A percentile compares a stretch with the other conserved stretches of the same genome.
Evolutionary conservation across 1,140 invertebrate genomes (phyloP).

Genomic region (Pachypeltis micranthus): DNA sequence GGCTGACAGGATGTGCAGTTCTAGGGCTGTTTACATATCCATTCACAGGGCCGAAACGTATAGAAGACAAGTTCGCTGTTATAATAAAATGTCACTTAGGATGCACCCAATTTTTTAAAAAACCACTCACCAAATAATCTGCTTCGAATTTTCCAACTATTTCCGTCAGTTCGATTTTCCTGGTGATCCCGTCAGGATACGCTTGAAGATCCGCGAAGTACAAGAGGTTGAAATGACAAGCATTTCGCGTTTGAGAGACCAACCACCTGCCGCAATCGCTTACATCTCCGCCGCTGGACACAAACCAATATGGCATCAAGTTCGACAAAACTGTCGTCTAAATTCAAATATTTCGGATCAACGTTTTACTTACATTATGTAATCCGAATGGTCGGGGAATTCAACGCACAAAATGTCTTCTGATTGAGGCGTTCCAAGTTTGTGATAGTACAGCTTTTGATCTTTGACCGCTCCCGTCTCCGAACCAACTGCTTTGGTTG

Average conservation of each 20-base stretch:
- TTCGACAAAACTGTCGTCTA: background rate
- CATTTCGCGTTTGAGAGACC: constrained; percentile 61
- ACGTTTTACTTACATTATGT: constrained; percentile 67
- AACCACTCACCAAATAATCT: constrained; percentile 75
- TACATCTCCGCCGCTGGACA: constrained; percentile 60
- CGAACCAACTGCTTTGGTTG: constrained; percentile 67
- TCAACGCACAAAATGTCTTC: constrained; percentile 83
- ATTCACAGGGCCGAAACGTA: too few relatives aligned
- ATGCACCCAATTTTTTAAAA: too few relatives aligned
- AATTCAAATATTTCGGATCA: background rate
- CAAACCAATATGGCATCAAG: constrained; percentile 2
- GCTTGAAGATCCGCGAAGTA: constrained; percentile 63
- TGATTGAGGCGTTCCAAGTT: constrained; percentile 69
- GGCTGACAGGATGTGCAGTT: too few relatives aligned
- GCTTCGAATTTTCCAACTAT: constrained; percentile 84
- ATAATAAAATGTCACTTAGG: too few relatives aligned
- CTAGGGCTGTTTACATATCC: too few relatives aligned
- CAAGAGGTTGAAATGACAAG: constrained; percentile 78
- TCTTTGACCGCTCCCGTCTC: constrained; percentile 76
- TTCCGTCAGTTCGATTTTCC: constrained; percentile 52
- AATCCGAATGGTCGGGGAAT: constrained; percentile 83
- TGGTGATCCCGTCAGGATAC: constrained; percentile 43
- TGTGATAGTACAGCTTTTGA: constrained; percentile 92
- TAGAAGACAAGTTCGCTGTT: too few relatives aligned
- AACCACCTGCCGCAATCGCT: constrained; percentile 85